phyloP scores from a whole-genome alignment of 2,888 invertebrate genomes.

The Drosophila nr. perissopoda region DNA sequence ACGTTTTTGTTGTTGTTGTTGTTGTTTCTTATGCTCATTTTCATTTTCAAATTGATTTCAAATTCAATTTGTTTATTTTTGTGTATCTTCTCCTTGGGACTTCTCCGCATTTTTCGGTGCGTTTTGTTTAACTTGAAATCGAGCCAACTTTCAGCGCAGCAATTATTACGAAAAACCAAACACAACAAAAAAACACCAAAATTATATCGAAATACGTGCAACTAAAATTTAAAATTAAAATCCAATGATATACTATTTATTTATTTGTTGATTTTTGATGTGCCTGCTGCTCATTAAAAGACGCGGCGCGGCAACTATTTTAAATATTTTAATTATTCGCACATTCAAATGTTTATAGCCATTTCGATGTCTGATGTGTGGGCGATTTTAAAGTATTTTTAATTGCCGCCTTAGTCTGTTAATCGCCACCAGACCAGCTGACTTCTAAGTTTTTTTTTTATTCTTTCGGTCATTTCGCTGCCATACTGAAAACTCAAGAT shows the following conservation, averaged over 20 bases:
- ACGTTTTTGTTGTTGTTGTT: constrained; percentile 43
- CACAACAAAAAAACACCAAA: background rate
- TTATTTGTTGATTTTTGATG: constrained; percentile 36
- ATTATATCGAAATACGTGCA: constrained; percentile 11
- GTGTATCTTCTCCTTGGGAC: constrained; percentile 23
- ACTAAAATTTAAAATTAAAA: constrained; percentile 20
- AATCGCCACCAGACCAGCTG: constrained; percentile 64
- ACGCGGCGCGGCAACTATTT: constrained; percentile 67
- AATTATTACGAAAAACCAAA: constrained; percentile 26
- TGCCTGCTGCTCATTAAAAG: constrained; percentile 60
- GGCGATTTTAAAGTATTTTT: constrained; percentile 62
- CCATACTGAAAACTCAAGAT: background rate
- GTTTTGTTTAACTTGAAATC: constrained; percentile 38
- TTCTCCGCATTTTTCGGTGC: constrained; percentile 8
- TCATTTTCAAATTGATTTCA: constrained; percentile 38
- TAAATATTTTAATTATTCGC: constrained; percentile 76
- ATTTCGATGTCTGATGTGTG: background rate
- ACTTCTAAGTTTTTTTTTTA: constrained; percentile 44
- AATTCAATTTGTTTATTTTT: constrained; percentile 39
- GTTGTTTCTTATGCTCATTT: constrained; percentile 36
- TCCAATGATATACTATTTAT: constrained; percentile 26
- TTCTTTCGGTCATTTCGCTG: background rate
- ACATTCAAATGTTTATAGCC: constrained; percentile 54
- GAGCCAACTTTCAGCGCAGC: constrained; percentile 33
- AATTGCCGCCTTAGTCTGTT: constrained; percentile 58